A percentile compares a stretch with the other conserved stretches of the same genome.
phyloP scores from a whole-genome alignment of 92 coral and sea anemone species.

The Palythoa grandis region DNA sequence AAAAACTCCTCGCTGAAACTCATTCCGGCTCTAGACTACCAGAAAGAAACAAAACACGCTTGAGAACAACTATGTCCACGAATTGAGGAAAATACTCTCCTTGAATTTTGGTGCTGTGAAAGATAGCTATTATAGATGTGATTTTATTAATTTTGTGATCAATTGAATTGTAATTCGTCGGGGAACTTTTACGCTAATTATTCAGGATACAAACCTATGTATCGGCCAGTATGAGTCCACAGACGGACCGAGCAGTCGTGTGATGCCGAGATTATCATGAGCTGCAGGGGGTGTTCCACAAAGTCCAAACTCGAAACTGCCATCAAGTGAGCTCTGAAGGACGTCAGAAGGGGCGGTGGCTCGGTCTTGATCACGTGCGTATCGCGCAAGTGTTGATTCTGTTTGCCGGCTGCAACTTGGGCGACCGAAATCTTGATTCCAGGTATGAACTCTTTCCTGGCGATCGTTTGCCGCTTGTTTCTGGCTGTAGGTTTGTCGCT shows the following conservation, averaged over 20 bases:
- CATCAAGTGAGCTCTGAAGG: conserved; percentile 83
- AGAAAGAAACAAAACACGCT: too few species aligned
- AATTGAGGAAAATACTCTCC: too few species aligned
- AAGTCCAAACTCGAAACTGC: conserved; percentile 80
- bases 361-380: conserved; percentile 31
- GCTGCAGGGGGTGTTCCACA: conserved; percentile 60
- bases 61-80: too few species aligned
- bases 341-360: conserved; percentile 74
- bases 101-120: not conserved
- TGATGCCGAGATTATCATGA: conserved; percentile 82
- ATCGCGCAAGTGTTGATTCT: not conserved
- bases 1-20: too few species aligned
- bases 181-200: not conserved
- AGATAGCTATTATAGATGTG: not conserved
- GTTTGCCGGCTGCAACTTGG: not conserved
- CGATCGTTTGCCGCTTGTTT: not conserved
- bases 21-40: too few species aligned
- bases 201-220: conserved; percentile 55
- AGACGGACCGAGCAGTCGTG: conserved; percentile 89
- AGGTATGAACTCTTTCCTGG: conserved; percentile 37
- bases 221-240: conserved; percentile 83
- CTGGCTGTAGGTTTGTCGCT: conserved; percentile 8
- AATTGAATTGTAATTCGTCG: too few species aligned
- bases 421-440: conserved; percentile 13
- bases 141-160: not conserved